Percentiles rank a stretch among this genome's conserved stretches.
These are phyloP conservation scores for Mactromeris polynyma DNA, from an alignment of 2,888 invertebrate species.

Conservation along the genomic window DNA sequence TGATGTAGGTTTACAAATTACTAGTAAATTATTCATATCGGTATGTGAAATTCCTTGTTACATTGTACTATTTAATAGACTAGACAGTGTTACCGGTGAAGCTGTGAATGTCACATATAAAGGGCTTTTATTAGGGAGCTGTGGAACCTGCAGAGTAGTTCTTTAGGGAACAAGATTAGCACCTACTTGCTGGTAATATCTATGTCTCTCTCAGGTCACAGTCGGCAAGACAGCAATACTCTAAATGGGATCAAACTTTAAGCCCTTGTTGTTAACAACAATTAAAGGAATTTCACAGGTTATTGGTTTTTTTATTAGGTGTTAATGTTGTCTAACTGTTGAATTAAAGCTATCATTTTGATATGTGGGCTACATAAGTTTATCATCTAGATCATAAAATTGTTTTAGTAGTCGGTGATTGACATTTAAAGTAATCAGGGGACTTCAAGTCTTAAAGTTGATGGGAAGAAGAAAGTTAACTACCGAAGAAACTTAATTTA, in stretches of 20 bases:
- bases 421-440: not conserved
- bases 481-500: not conserved
- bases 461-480: too few relatives aligned
- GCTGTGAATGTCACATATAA: not conserved
- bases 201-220: too few relatives aligned
- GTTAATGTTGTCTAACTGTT: not conserved
- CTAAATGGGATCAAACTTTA: not conserved
- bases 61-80: not conserved
- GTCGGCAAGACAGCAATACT: not conserved
- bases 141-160: not conserved
- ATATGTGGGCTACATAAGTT: not conserved
- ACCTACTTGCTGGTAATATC: too few relatives aligned
- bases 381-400: not conserved
- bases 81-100: not conserved
- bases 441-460: not conserved
- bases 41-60: too few relatives aligned
- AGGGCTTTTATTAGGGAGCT: not conserved
- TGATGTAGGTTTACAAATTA: not conserved
- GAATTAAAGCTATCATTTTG: conserved; percentile 1
- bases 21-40: too few relatives aligned
- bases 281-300: not conserved
- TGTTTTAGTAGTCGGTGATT: not conserved
- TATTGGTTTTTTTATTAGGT: not conserved
- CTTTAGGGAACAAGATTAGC: not conserved
- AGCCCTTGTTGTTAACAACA: not conserved